Evolutionary conservation across 1,140 invertebrate genomes (phyloP).

Genomic region (Aphaenogaster rudis): DNA sequence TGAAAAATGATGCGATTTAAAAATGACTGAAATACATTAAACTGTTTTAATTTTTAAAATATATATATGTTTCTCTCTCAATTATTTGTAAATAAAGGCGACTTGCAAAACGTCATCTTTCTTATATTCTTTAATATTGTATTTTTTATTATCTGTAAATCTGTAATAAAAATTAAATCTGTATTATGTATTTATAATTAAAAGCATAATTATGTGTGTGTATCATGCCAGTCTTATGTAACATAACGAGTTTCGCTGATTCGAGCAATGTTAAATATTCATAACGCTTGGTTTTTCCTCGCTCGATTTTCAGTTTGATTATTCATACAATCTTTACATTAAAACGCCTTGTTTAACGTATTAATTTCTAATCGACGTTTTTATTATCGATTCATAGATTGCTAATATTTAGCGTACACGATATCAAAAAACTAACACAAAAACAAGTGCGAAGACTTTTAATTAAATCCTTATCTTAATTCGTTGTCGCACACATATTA

Average conservation of each 20-base stretch:
- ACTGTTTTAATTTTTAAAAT: neutral
- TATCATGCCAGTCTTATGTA: neutral
- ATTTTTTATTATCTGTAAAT: slow-evolving; percentile 3
- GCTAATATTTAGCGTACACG: neutral
- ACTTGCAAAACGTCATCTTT: neutral
- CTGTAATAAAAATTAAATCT: neutral
- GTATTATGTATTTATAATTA: neutral
- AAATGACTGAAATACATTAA: neutral
- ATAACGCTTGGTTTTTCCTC: neutral
- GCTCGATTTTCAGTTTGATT: neutral
- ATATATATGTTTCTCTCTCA: neutral
- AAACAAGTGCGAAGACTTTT: neutral
- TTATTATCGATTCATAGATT: neutral
- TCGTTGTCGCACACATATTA: neutral
- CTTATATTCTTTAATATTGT: neutral
- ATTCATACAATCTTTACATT: neutral
- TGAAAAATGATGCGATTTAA: neutral
- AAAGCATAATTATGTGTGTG: neutral
- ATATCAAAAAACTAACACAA: neutral
- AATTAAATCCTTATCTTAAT: slow-evolving; percentile 16
- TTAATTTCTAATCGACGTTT: neutral
- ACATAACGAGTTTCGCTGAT: neutral
- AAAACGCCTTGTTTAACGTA: neutral
- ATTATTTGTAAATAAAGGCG: neutral
- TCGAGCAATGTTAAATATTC: neutral